Conservation (phyloP, 1,140 invertebrate species). For the Gyrodactylus salaris region DNA sequence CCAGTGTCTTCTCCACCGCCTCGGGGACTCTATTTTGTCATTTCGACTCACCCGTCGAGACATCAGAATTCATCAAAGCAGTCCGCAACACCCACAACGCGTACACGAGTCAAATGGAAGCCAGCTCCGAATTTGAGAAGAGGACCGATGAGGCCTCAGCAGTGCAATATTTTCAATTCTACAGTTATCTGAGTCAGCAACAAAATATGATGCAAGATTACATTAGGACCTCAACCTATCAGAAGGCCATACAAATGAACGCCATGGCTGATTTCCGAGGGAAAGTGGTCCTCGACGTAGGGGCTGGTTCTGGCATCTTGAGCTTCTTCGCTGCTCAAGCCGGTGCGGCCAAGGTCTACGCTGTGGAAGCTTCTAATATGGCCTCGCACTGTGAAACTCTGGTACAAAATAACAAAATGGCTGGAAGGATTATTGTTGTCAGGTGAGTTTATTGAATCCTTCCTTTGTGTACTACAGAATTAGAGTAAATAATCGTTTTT, state of each 20-base stretch:
- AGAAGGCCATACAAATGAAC: constrained; percentile 72
- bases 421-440: constrained; percentile 22
- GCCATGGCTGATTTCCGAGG: constrained; percentile 44
- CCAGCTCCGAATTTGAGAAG: background rate
- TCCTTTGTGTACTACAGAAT: too few species aligned
- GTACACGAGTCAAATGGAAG: background rate
- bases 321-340: constrained; percentile 94
- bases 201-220: constrained; percentile 99
- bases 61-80: background rate
- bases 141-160: constrained; percentile 3
- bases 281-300: constrained; percentile 64
- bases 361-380: constrained; percentile 91
- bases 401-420: constrained; percentile 45
- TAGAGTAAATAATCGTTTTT: background rate
- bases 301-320: constrained; percentile 47
- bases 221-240: constrained; percentile 84
- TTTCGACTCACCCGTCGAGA: background rate
- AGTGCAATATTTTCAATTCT: constrained; percentile 38
- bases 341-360: constrained; percentile 75
- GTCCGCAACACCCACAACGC: background rate
- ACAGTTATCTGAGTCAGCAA: constrained; percentile 88
- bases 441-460: constrained; percentile 23
- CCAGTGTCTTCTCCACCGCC: background rate
- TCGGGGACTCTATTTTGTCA: background rate
- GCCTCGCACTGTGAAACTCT: constrained; percentile 67